phyloP scores from a whole-genome alignment of 2,888 invertebrate species.

The Dyspetes luteomarginatus region DNA sequence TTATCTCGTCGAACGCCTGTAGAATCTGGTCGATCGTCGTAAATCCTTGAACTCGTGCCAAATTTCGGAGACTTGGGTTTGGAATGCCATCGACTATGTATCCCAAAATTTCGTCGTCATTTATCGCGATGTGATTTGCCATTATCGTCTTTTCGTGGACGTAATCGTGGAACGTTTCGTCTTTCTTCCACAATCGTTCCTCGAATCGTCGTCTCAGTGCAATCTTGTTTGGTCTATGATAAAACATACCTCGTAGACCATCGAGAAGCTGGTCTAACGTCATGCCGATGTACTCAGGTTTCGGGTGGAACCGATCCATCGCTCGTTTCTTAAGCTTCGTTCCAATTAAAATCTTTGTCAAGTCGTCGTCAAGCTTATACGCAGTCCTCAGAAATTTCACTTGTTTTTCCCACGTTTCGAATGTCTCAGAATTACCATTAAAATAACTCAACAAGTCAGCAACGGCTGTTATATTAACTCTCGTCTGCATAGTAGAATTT shows the following conservation, averaged over 20 bases:
- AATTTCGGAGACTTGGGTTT: slow-evolving; percentile 34
- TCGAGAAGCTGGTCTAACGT: slow-evolving; percentile 10
- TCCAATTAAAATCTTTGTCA: slow-evolving; percentile 34
- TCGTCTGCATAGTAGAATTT: neutral
- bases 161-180: slow-evolving; percentile 56
- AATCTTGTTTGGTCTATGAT: slow-evolving; percentile 1
- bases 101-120: slow-evolving; percentile 29
- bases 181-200: slow-evolving; percentile 18
- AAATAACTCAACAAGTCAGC: slow-evolving; percentile 42
- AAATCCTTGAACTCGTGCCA: slow-evolving; percentile 41
- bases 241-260: slow-evolving; percentile 28
- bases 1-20: slow-evolving; percentile 31
- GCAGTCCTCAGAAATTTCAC: slow-evolving; percentile 9
- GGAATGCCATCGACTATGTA: slow-evolving; percentile 46
- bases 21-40: slow-evolving; percentile 40
- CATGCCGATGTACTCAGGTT: slow-evolving; percentile 39
- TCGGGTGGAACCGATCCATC: slow-evolving; percentile 45
- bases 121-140: slow-evolving; percentile 51
- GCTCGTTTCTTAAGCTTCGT: slow-evolving; percentile 17
- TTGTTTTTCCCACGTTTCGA: slow-evolving; percentile 50
- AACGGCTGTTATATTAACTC: neutral
- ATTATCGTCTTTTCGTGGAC: slow-evolving; percentile 55
- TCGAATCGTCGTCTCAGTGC: slow-evolving; percentile 27
- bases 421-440: slow-evolving; percentile 24
- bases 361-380: slow-evolving; percentile 11